Conservation (phyloP, 1,140 invertebrate species). For the Mactra quadrangularis region DNA sequence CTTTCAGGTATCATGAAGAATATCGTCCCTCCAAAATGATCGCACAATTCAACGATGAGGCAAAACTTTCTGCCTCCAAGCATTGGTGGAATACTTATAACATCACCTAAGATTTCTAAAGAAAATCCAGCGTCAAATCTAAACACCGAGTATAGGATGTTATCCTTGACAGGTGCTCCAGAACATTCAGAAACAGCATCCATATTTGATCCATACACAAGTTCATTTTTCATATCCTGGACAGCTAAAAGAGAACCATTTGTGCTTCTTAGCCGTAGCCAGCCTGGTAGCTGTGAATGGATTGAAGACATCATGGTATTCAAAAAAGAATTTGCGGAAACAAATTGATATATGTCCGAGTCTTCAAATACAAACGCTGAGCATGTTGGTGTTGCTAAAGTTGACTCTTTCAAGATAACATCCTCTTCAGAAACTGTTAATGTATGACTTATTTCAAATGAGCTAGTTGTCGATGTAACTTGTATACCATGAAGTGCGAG, state of each 20-base stretch:
- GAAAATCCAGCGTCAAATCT: slow-evolving; percentile 21
- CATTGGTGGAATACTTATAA: background rate
- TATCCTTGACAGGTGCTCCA: slow-evolving; percentile 2
- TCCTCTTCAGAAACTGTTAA: background rate
- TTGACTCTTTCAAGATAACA: background rate
- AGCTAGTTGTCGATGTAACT: background rate
- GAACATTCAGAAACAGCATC: background rate
- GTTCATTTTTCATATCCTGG: slow-evolving; percentile 8
- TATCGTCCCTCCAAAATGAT: background rate
- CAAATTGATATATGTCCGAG: slow-evolving; percentile 27
- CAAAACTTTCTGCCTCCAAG: background rate
- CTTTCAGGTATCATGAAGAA: slow-evolving; percentile 29
- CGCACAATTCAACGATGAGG: slow-evolving; percentile 21
- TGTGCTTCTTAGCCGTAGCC: background rate
- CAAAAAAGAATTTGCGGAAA: background rate
- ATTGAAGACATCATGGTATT: background rate
- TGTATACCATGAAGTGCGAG: background rate
- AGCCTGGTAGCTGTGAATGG: background rate
- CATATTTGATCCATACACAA: slow-evolving; percentile 20
- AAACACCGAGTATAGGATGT: slow-evolving; percentile 23
- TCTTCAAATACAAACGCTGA: background rate
- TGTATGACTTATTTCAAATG: background rate
- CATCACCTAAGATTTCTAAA: background rate
- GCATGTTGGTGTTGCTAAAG: background rate
- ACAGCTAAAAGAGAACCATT: background rate